phyloP scores from a whole-genome alignment of 2,797 vertebrate genomes.

The Sorex maritimensis region DNA sequence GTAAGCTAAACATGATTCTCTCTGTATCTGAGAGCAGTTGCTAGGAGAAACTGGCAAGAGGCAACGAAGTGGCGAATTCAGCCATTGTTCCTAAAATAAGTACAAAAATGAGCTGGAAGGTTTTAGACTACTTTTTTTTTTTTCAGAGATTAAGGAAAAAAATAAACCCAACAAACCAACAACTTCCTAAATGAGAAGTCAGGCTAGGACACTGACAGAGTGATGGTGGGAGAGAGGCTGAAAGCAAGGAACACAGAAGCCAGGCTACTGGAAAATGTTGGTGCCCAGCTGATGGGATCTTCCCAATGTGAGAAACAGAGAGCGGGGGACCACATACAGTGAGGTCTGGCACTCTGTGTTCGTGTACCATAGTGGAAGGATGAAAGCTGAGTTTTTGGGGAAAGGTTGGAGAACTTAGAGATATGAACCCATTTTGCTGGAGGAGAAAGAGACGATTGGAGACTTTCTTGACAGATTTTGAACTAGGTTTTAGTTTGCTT shows the following conservation, averaged over 20 bases:
- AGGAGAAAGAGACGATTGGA: background rate
- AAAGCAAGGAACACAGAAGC: background rate
- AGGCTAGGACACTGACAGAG: background rate
- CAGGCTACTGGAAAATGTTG: too few relatives aligned
- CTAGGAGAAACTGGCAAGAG: slow-evolving; percentile 82
- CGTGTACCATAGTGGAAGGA: background rate
- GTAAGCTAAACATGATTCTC: slow-evolving; percentile 64
- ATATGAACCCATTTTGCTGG: background rate
- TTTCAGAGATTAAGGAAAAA: background rate
- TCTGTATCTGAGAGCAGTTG: slow-evolving; percentile 72
- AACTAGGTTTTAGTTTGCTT: background rate
- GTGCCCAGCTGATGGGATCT: background rate
- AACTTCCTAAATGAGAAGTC: slow-evolving; percentile 16
- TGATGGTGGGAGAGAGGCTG: background rate
- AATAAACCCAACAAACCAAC: background rate
- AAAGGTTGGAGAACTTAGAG: background rate
- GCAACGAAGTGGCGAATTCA: slow-evolving; percentile 66
- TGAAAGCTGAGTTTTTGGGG: background rate
- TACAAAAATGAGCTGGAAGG: slow-evolving; percentile 64
- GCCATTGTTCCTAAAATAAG: slow-evolving; percentile 80
- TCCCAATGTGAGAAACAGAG: background rate
- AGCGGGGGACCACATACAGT: background rate
- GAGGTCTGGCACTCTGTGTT: background rate
- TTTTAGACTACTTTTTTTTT: background rate
- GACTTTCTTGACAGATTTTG: background rate